Percentiles rank a stretch among this genome's conserved stretches.
phyloP scores from a whole-genome alignment of 2,888 invertebrate genomes.

The Agrotis segetum region DNA sequence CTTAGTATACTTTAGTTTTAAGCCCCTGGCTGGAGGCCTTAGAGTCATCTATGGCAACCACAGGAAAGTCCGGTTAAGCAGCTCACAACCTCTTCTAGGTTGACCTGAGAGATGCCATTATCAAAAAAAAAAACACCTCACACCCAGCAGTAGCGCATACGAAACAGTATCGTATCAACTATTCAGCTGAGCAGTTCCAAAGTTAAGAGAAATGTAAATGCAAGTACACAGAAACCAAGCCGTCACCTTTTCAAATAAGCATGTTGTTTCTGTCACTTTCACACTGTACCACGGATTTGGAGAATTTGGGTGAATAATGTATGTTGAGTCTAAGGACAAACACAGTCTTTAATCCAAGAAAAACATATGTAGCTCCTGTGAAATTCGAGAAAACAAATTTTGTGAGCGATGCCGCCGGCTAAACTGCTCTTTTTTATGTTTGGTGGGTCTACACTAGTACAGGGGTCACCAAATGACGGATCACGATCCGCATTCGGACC shows the following conservation, averaged over 20 bases:
- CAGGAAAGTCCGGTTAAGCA: no score
- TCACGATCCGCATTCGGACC: no score
- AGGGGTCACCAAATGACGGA: no score
- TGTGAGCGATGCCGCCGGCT: constrained; percentile 26
- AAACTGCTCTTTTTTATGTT: constrained; percentile 39
- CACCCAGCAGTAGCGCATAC: no score
- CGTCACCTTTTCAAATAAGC: background rate
- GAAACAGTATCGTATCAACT: background rate
- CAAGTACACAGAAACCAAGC: background rate
- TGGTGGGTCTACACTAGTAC: no score
- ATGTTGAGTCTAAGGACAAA: constrained; percentile 38
- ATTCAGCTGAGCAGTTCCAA: background rate
- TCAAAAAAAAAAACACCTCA: no score
- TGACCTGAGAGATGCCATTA: no score
- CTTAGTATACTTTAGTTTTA: no score
- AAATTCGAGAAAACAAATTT: constrained; percentile 53
- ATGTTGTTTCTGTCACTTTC: constrained; percentile 36
- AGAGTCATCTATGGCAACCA: no score
- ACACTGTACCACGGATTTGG: constrained; percentile 44
- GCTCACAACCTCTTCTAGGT: no score
- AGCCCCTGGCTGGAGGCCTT: no score
- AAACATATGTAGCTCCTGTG: constrained; percentile 58
- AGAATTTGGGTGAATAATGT: constrained; percentile 55
- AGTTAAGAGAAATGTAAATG: background rate
- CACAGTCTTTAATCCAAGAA: constrained; percentile 55